Evolutionary conservation across 2,797 vertebrate species (phyloP).

Genomic region (Antrozous pallidus): DNA sequence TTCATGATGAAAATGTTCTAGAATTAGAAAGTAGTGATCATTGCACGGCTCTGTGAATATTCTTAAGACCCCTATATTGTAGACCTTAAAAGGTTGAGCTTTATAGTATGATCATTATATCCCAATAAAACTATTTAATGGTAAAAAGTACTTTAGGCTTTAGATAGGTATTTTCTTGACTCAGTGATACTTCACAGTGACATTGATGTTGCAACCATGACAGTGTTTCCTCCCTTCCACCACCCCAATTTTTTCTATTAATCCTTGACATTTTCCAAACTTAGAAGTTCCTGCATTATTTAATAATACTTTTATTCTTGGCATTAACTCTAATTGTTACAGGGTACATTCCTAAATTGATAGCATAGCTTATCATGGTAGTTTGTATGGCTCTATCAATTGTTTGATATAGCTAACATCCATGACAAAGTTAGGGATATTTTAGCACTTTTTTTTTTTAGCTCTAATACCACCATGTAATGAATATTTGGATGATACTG

Average conservation of each 20-base stretch:
- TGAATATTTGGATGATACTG: neutral
- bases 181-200: neutral
- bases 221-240: neutral
- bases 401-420: neutral
- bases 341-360: neutral
- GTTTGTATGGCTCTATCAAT: neutral
- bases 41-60: neutral
- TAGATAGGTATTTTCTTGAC: neutral
- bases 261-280: conserved; percentile 46
- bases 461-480: neutral
- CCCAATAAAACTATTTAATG: neutral
- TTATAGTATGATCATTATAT: neutral
- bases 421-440: neutral
- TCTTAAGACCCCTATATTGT: neutral
- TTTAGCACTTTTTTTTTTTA: neutral
- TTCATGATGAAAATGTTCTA: conserved; percentile 13
- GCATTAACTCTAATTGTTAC: neutral
- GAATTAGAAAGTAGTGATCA: neutral
- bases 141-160: neutral
- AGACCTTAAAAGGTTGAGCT: conserved; percentile 5
- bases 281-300: neutral
- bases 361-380: neutral
- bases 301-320: conserved; percentile 8
- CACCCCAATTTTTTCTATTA: neutral
- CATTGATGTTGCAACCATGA: neutral